Conservation (phyloP, 2,888 invertebrate species). For the Fragum fragum region DNA sequence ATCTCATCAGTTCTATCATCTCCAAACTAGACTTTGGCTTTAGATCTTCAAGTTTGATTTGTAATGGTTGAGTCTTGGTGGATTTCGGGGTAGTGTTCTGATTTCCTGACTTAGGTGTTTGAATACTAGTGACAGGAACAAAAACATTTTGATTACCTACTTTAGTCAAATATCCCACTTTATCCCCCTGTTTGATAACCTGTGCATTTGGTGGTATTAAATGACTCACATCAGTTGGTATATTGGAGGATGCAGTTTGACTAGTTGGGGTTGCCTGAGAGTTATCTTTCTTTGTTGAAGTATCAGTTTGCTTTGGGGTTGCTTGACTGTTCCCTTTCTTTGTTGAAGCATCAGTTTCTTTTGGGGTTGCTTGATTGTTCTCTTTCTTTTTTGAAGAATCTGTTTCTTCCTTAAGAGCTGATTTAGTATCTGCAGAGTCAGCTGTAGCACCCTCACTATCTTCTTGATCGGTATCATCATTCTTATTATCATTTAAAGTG, state of each 20-base stretch:
- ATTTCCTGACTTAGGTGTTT: neutral
- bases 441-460: conserved; percentile 7
- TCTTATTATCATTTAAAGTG: conserved; percentile 64
- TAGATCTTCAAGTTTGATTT: conserved; percentile 44
- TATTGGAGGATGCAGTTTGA: neutral
- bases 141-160: conserved; percentile 57
- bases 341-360: neutral
- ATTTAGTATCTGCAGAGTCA: neutral
- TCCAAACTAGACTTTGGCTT: conserved; percentile 77
- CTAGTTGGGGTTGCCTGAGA: neutral
- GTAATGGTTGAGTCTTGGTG: conserved; percentile 1
- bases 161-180: conserved; percentile 57
- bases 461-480: conserved; percentile 15
- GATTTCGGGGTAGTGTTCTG: conserved; percentile 17
- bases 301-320: neutral
- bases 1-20: conserved; percentile 77
- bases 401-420: neutral
- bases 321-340: neutral
- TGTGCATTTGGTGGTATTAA: conserved; percentile 25
- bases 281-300: neutral
- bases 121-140: conserved; percentile 48
- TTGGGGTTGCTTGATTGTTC: neutral
- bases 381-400: neutral
- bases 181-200: conserved; percentile 48
- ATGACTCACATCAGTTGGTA: neutral